A percentile compares a stretch with the other conserved stretches of the same genome.
phyloP scores from a whole-genome alignment of 1,140 invertebrate species.

The Chymomyza costata region DNA sequence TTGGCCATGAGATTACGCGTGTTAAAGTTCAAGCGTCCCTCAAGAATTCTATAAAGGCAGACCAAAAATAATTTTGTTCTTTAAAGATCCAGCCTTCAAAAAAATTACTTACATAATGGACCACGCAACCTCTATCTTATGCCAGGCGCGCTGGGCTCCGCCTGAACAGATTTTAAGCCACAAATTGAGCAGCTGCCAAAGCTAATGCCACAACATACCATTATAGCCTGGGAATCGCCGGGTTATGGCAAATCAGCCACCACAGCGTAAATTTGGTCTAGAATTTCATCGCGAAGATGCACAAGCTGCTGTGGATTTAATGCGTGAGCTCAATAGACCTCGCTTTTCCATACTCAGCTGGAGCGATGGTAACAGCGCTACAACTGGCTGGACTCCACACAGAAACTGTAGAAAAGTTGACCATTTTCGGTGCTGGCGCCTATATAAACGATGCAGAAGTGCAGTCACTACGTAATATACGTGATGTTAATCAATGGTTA shows the following conservation, averaged over 20 bases:
- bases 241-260: conserved; percentile 89
- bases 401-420: conserved; percentile 81
- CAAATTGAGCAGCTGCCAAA: conserved; percentile 82
- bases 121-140: conserved; percentile 81
- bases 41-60: conserved; percentile 76
- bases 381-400: conserved; percentile 83
- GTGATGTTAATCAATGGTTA: conserved; percentile 86
- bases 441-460: conserved; percentile 83
- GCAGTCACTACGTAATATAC: conserved; percentile 80
- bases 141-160: conserved; percentile 84
- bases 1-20: conserved; percentile 88
- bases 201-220: conserved; percentile 79
- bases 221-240: conserved; percentile 89
- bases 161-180: conserved; percentile 86
- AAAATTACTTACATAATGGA: no score
- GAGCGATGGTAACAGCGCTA: conserved; percentile 88
- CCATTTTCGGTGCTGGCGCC: conserved; percentile 85
- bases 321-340: conserved; percentile 80
- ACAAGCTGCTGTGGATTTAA: conserved; percentile 80
- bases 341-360: conserved; percentile 88
- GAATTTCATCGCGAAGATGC: conserved; percentile 87
- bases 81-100: no score
- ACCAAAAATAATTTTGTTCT: no score
- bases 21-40: conserved; percentile 85
- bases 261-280: conserved; percentile 80